Conservation (phyloP, 2,113 vertebrate species). For the Castor canadensis region DNA sequence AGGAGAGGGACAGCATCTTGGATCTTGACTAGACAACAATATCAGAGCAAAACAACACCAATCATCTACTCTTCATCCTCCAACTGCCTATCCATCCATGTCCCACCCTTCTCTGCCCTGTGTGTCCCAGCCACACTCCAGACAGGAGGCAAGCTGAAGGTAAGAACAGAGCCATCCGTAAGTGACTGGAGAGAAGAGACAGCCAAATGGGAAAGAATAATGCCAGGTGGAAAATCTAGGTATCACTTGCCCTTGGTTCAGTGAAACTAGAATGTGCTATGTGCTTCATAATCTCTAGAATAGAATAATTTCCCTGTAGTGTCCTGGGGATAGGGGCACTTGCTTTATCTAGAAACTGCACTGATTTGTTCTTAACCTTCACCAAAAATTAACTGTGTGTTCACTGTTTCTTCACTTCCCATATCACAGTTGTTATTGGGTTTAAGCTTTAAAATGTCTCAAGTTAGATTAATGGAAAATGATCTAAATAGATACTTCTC, state of each 20-base stretch:
- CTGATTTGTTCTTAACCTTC: neutral
- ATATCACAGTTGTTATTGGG: neutral
- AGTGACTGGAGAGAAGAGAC: neutral
- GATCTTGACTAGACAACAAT: constrained; percentile 81
- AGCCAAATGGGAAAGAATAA: neutral
- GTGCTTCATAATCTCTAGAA: neutral
- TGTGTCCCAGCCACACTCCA: constrained; percentile 68
- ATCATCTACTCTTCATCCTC: neutral
- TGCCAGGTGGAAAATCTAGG: neutral
- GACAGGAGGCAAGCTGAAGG: constrained; percentile 81
- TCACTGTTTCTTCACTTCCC: neutral
- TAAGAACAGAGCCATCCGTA: constrained; percentile 38
- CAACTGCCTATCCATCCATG: neutral
- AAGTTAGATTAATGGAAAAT: neutral
- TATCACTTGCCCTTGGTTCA: constrained; percentile 30
- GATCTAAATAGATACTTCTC: neutral
- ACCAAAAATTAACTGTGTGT: neutral
- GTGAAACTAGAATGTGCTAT: neutral
- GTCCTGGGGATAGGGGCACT: neutral
- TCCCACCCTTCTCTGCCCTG: neutral
- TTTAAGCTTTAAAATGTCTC: neutral
- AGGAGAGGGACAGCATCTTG: constrained; percentile 79
- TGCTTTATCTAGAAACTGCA: neutral
- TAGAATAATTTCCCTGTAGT: neutral
- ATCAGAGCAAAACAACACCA: constrained; percentile 72